phyloP scores from a whole-genome alignment of 2,888 invertebrate species.

The Cantharis lateralis region DNA sequence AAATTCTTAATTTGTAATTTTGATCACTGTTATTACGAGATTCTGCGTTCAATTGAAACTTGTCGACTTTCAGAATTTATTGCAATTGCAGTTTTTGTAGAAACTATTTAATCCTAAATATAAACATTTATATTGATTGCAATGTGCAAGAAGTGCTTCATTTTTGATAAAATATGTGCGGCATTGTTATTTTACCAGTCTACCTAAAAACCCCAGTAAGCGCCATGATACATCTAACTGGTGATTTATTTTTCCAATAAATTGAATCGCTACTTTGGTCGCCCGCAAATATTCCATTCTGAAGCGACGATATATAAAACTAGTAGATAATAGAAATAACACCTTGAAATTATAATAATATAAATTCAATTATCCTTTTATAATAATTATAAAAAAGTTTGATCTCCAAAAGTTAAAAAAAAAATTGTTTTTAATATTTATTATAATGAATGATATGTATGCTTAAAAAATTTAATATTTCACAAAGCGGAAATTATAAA shows the following conservation, averaged over 20 bases:
- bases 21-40: too few relatives aligned
- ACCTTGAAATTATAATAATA: neutral
- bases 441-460: neutral
- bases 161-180: neutral
- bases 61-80: too few relatives aligned
- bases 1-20: too few relatives aligned
- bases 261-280: neutral
- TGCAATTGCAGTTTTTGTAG: too few relatives aligned
- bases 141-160: neutral
- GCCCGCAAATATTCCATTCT: neutral
- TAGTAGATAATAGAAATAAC: neutral
- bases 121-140: neutral
- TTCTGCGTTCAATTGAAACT: too few relatives aligned
- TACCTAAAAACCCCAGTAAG: neutral
- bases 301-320: neutral
- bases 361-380: neutral
- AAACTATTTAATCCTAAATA: neutral
- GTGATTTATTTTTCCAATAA: neutral
- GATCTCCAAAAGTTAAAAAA: too few relatives aligned
- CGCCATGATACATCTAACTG: neutral
- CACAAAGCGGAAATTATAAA: too few relatives aligned
- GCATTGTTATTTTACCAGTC: neutral
- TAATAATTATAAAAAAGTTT: too few relatives aligned
- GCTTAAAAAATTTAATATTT: too few relatives aligned
- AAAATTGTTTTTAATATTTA: too few relatives aligned